Conservation (phyloP, 2,888 invertebrate genomes). For the Eurytoma adleriae region DNA sequence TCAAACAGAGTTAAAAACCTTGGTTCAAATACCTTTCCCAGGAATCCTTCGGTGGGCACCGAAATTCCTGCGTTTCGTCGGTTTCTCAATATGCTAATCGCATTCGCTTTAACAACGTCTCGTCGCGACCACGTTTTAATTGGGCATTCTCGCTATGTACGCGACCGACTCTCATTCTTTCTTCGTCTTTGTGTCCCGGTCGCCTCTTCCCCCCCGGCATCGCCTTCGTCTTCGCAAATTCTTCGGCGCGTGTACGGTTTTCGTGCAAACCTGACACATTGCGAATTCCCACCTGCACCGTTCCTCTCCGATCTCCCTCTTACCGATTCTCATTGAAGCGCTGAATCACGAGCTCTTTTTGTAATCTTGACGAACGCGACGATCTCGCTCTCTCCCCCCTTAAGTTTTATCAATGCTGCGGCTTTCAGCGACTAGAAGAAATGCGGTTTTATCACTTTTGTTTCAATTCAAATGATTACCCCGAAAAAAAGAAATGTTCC, state of each 20-base stretch:
- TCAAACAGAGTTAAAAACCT: slow-evolving; percentile 48
- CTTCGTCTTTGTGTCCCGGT: neutral
- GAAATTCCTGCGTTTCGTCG: slow-evolving; percentile 51
- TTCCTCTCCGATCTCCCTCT: neutral
- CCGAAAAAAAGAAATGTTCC: too few species aligned
- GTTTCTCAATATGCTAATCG: slow-evolving; percentile 59
- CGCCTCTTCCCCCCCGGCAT: neutral
- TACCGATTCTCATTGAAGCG: neutral
- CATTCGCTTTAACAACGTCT: slow-evolving; percentile 50
- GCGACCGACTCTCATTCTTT: slow-evolving; percentile 26
- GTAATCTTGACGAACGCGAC: neutral
- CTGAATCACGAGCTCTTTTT: slow-evolving; percentile 21
- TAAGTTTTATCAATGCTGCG: too few species aligned
- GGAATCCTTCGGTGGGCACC: slow-evolving; percentile 46
- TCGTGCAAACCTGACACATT: slow-evolving; percentile 4
- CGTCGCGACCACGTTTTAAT: slow-evolving; percentile 55
- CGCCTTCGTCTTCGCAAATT: slow-evolving; percentile 17
- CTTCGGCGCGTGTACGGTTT: neutral
- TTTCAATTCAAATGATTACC: too few species aligned
- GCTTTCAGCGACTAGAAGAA: too few species aligned
- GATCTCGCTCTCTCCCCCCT: neutral
- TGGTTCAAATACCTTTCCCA: slow-evolving; percentile 57
- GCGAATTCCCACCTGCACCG: slow-evolving; percentile 11
- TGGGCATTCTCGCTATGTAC: slow-evolving; percentile 54
- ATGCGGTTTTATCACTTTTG: too few species aligned